Evolutionary conservation across 2,797 vertebrate species (phyloP).

Genomic region (Sardinella longiceps): DNA sequence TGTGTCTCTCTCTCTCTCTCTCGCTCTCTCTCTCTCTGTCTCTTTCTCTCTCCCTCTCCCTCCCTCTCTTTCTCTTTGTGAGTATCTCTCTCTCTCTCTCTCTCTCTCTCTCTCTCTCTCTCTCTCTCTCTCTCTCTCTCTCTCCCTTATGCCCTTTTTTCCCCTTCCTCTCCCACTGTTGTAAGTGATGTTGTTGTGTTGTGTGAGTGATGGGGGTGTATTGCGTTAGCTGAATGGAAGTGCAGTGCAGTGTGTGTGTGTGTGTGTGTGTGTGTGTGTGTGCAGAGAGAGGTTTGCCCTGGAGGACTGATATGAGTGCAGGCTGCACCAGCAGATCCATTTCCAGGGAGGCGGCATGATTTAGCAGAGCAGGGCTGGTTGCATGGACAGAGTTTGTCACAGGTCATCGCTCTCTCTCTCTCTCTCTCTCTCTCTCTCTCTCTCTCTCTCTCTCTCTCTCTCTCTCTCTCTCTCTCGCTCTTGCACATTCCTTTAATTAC

Average conservation of each 20-base stretch:
- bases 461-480: too few species aligned
- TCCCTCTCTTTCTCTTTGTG: background rate
- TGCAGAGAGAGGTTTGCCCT: background rate
- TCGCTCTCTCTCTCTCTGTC: background rate
- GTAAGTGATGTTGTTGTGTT: background rate
- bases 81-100: background rate
- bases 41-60: background rate
- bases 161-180: too few species aligned
- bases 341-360: background rate
- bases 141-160: background rate
- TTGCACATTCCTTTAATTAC: too few species aligned
- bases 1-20: background rate
- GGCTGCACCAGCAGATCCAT: background rate
- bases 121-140: background rate
- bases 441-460: too few species aligned
- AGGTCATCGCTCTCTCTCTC: too few species aligned
- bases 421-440: too few species aligned
- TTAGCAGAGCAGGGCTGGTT: too few species aligned
- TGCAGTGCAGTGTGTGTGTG: too few species aligned
- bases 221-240: background rate
- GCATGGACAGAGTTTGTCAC: too few species aligned
- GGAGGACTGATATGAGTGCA: background rate
- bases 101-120: background rate
- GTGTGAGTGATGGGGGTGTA: background rate
- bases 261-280: too few species aligned